phyloP scores from a whole-genome alignment of 2,113 vertebrate species.

The Micronisus gabar region DNA sequence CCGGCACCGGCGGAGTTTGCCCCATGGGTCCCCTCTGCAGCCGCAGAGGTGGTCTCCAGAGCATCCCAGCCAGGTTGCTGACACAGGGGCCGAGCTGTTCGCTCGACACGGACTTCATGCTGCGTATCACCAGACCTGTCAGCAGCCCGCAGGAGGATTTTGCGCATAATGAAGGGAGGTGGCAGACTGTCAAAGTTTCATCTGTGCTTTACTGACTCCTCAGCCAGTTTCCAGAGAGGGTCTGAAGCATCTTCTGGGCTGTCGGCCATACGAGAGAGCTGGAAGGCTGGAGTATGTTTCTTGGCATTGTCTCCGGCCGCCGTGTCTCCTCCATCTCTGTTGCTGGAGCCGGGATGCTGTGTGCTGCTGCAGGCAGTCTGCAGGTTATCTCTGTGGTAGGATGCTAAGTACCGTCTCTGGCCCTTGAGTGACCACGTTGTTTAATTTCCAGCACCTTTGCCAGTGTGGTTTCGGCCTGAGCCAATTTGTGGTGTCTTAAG shows the following conservation, averaged over 20 bases:
- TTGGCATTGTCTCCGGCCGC: not conserved
- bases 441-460: not conserved
- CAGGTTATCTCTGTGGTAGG: not conserved
- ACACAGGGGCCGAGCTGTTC: not conserved
- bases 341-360: not conserved
- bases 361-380: not conserved
- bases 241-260: conserved; percentile 33
- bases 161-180: not conserved
- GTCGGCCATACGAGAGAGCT: not conserved
- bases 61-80: not conserved
- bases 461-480: not conserved
- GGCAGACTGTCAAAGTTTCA: conserved; percentile 19
- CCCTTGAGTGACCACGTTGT: not conserved
- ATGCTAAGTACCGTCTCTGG: not conserved
- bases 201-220: not conserved
- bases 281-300: not conserved
- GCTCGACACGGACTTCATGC: not conserved
- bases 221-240: not conserved
- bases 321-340: not conserved
- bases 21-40: not conserved
- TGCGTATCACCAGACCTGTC: not conserved
- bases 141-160: not conserved
- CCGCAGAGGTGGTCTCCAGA: not conserved
- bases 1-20: not conserved
- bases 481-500: not conserved